phyloP scores from a whole-genome alignment of 1,140 invertebrate genomes.

The Lineus longissimus region DNA sequence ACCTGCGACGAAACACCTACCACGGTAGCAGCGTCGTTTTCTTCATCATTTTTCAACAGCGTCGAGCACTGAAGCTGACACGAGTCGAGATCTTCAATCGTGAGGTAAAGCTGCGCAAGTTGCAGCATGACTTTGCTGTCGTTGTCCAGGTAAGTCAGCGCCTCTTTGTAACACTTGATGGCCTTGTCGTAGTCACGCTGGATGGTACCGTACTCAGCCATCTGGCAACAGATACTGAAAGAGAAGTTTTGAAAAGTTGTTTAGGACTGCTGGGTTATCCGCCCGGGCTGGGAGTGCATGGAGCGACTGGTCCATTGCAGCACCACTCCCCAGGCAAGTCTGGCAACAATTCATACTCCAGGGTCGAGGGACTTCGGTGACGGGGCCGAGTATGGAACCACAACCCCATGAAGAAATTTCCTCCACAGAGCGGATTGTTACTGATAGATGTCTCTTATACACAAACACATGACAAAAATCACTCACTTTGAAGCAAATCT shows the following conservation, averaged over 20 bases:
- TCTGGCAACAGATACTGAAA: constrained; percentile 64
- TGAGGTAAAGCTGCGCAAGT: constrained; percentile 81
- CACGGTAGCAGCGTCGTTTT: constrained; percentile 86
- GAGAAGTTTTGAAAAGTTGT: not conserved
- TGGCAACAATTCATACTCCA: not conserved
- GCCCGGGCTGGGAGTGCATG: too few relatives aligned
- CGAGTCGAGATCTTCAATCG: constrained; percentile 65
- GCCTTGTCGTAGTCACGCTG: constrained; percentile 69
- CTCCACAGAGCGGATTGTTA: too few relatives aligned
- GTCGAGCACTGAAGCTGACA: constrained; percentile 83
- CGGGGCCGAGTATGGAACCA: too few relatives aligned
- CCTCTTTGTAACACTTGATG: constrained; percentile 77
- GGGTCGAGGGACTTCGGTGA: too few relatives aligned
- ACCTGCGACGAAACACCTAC: constrained; percentile 8
- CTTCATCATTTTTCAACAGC: constrained; percentile 76
- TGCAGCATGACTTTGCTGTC: constrained; percentile 70
- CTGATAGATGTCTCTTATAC: too few relatives aligned
- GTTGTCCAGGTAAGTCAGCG: constrained; percentile 72
- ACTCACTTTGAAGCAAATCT: constrained; percentile 58
- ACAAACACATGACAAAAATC: too few relatives aligned
- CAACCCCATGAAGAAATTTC: too few relatives aligned
- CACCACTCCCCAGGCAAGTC: constrained; percentile 1
- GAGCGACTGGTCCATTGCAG: too few relatives aligned
- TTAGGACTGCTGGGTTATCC: too few relatives aligned
- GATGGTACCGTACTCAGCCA: constrained; percentile 64